These are phyloP conservation scores for Epinephelus cyanopodus DNA, from an alignment of 2,113 vertebrate species.

Conservation along the genomic window DNA sequence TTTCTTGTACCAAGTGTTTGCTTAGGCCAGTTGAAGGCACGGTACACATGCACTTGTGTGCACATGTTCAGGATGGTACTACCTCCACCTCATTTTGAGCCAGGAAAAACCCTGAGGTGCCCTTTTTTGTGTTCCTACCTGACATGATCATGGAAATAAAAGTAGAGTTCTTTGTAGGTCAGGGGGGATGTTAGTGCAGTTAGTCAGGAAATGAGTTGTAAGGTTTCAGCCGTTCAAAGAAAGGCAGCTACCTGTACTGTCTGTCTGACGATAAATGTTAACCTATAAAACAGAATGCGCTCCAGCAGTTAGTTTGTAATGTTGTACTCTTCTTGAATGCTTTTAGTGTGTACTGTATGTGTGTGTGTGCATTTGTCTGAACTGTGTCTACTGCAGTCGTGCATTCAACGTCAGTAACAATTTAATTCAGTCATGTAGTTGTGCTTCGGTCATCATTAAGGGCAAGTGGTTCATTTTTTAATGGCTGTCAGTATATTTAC, in stretches of 20 bases:
- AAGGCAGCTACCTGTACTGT: neutral
- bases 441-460: too few species aligned
- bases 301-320: neutral
- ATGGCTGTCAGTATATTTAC: too few species aligned
- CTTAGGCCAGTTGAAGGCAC: too few species aligned
- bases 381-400: neutral
- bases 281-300: neutral
- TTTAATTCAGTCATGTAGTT: neutral
- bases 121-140: neutral
- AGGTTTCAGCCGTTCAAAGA: neutral
- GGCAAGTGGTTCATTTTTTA: neutral
- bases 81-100: too few species aligned
- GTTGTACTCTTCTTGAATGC: neutral
- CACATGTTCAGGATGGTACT: too few species aligned
- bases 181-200: neutral
- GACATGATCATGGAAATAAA: neutral
- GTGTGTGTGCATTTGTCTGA: neutral
- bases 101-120: too few species aligned
- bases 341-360: neutral
- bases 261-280: neutral
- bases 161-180: neutral
- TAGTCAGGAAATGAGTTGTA: neutral
- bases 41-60: too few species aligned
- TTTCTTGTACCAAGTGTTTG: too few species aligned
- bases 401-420: neutral